Percentiles rank a stretch among this genome's conserved stretches.
Conservation (phyloP, 1,140 invertebrate species). For the Tetragnatha versicolor region DNA sequence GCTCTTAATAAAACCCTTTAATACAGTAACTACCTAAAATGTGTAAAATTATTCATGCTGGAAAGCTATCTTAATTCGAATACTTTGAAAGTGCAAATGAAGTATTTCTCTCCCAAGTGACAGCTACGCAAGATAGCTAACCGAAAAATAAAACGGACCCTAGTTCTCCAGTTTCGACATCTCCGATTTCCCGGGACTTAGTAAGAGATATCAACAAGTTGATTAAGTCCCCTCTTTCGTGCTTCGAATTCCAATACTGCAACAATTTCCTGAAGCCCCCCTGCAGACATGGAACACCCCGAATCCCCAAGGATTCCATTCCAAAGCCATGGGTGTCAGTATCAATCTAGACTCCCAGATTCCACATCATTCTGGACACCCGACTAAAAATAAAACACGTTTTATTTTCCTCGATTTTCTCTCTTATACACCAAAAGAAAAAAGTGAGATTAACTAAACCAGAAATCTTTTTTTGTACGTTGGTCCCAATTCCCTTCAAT, state of each 20-base stretch:
- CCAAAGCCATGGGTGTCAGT: neutral
- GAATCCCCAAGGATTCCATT: neutral
- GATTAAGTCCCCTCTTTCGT: neutral
- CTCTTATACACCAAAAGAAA: neutral
- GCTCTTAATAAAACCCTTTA: too few species aligned
- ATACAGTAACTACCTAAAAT: too few species aligned
- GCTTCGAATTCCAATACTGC: neutral
- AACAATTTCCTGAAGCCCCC: neutral
- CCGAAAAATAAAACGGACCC: too few species aligned
- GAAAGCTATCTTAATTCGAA: too few species aligned
- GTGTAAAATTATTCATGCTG: too few species aligned
- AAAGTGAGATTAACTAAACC: slow-evolving; percentile 44
- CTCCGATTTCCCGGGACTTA: too few species aligned
- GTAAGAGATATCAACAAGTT: neutral
- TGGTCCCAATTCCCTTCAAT: slow-evolving; percentile 11
- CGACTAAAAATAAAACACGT: neutral
- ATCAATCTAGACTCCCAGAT: neutral
- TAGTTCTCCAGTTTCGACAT: too few species aligned
- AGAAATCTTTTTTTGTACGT: slow-evolving; percentile 1
- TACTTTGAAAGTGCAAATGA: too few species aligned
- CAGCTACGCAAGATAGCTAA: too few species aligned
- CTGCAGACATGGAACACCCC: neutral
- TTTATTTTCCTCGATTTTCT: neutral
- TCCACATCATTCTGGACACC: neutral
- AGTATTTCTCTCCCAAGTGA: too few species aligned